Percentiles rank a stretch among this genome's conserved stretches.
These are phyloP conservation scores for Spinus olivaceus DNA, from an alignment of 2,797 vertebrate species.

Conservation along the genomic window DNA sequence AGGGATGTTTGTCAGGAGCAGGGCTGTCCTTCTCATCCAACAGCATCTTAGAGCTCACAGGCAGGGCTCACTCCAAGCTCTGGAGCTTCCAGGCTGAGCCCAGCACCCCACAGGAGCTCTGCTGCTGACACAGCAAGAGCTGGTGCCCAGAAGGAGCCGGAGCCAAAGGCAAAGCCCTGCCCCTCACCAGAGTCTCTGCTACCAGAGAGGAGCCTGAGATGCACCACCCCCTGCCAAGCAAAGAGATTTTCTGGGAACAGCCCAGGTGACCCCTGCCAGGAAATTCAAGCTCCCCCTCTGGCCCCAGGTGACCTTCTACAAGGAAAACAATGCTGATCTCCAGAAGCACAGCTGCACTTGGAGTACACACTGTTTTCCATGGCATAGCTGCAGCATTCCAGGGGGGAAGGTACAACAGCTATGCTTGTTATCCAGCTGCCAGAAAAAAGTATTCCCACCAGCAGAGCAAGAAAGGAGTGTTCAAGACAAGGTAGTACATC, in stretches of 20 bases:
- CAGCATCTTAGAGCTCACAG: background rate
- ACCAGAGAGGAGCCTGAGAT: background rate
- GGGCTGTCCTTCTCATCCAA: background rate
- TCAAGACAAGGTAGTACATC: background rate
- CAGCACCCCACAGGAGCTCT: background rate
- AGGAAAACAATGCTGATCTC: background rate
- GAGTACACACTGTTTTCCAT: background rate
- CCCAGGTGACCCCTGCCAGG: background rate
- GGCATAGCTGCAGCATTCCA: background rate
- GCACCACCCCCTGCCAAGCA: background rate
- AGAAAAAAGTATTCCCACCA: background rate
- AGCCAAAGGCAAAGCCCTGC: background rate
- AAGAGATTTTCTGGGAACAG: background rate
- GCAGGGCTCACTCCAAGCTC: background rate
- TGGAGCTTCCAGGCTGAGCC: background rate
- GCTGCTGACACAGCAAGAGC: fast-evolving
- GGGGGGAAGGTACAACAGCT: background rate
- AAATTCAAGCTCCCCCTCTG: background rate
- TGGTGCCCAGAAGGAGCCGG: too few species aligned
- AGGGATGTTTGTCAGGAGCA: background rate
- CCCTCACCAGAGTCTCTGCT: background rate
- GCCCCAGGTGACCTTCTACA: background rate
- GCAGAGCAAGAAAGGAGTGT: background rate
- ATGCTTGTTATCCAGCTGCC: background rate
- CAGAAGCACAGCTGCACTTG: background rate